phyloP scores from a whole-genome alignment of 2,797 vertebrate genomes.

The Pelochelys cantorii region DNA sequence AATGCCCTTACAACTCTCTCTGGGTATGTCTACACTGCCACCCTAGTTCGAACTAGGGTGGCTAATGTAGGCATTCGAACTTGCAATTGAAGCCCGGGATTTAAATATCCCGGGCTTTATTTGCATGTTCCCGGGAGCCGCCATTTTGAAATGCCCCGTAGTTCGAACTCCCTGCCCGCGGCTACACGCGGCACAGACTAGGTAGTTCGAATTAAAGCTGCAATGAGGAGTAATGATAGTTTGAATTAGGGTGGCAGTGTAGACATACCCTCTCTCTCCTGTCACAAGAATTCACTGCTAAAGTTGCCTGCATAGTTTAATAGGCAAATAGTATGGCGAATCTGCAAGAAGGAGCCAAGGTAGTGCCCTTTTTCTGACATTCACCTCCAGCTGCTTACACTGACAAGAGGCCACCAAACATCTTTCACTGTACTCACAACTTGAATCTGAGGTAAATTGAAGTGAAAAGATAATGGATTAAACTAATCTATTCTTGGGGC shows the following conservation, averaged over 20 bases:
- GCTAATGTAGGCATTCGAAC: no score
- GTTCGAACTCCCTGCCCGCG: no score
- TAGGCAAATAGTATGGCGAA: neutral
- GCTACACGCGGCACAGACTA: no score
- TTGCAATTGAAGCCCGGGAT: no score
- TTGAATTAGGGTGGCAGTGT: no score
- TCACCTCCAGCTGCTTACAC: neutral
- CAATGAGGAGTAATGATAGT: no score
- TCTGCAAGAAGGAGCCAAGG: neutral
- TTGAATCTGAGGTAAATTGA: constrained; percentile 1
- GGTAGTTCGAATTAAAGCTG: no score
- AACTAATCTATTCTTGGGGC: neutral
- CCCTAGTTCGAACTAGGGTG: no score
- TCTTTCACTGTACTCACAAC: neutral
- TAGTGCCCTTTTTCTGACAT: neutral
- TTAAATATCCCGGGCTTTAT: no score
- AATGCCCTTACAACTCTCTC: neutral
- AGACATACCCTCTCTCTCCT: neutral
- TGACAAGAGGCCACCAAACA: neutral
- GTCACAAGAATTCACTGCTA: neutral
- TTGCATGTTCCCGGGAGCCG: no score
- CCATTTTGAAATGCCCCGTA: no score
- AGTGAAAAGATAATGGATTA: constrained; percentile 3
- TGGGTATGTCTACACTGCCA: no score
- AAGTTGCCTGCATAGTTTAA: neutral